phyloP scores from a whole-genome alignment of 2,113 vertebrate genomes.

The Malurus cyaneus region DNA sequence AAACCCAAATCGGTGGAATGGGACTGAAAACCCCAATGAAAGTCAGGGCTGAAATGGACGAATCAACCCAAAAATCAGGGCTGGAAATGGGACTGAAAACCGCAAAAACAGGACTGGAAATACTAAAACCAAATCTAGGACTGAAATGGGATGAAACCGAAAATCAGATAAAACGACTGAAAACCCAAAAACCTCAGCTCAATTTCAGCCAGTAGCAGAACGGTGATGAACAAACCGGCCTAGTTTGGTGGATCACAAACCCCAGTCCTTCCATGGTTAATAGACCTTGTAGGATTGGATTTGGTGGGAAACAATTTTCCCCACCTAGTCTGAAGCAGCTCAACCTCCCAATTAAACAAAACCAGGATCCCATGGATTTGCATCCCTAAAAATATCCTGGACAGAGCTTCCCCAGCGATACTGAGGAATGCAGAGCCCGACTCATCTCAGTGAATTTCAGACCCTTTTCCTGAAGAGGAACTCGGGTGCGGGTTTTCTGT shows the following conservation, averaged over 20 bases:
- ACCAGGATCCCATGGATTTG: neutral
- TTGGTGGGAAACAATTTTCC: neutral
- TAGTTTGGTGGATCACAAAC: accelerated
- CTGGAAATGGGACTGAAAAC: too few relatives aligned
- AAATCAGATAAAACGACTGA: too few relatives aligned
- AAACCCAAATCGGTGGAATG: too few relatives aligned
- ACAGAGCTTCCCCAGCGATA: neutral
- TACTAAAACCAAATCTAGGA: too few relatives aligned
- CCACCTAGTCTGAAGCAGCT: neutral
- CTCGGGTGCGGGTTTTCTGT: neutral
- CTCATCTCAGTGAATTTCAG: neutral
- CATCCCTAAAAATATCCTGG: neutral
- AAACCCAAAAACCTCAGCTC: accelerated
- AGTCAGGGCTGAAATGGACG: too few relatives aligned
- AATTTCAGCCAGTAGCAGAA: neutral
- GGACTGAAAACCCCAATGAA: too few relatives aligned
- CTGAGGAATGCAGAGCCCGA: neutral
- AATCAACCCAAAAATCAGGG: too few relatives aligned
- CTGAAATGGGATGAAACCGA: too few relatives aligned
- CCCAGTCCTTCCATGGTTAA: neutral
- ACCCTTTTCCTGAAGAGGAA: neutral
- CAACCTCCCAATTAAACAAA: neutral
- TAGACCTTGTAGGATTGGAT: accelerated
- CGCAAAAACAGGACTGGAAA: too few relatives aligned
- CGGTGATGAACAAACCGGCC: accelerated